phyloP scores from a whole-genome alignment of 2,888 invertebrate genomes.

The Pollenia griseotomentosa region DNA sequence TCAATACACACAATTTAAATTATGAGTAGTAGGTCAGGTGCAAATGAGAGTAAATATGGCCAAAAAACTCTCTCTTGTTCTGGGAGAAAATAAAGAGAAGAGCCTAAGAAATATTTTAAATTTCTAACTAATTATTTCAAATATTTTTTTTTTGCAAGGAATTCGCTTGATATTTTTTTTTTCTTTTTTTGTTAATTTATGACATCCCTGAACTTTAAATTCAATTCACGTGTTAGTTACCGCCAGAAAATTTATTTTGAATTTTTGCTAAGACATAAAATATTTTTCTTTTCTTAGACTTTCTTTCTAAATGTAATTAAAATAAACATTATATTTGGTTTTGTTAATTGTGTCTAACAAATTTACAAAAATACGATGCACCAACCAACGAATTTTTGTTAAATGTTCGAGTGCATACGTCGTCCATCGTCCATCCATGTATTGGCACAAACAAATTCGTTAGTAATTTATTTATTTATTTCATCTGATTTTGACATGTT shows the following conservation, averaged over 20 bases:
- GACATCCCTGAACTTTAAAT: slow-evolving; percentile 66
- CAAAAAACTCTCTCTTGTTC: not conserved
- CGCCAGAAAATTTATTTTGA: slow-evolving; percentile 28
- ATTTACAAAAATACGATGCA: slow-evolving; percentile 1
- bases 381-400: not conserved
- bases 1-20: slow-evolving; percentile 53
- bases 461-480: slow-evolving; percentile 59
- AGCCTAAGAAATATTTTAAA: slow-evolving; percentile 24
- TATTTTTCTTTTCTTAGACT: not conserved
- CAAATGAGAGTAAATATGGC: slow-evolving; percentile 66
- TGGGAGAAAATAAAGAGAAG: slow-evolving; percentile 75
- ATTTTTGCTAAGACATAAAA: not conserved
- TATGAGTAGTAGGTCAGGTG: slow-evolving; percentile 81
- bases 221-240: slow-evolving; percentile 52
- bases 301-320: slow-evolving; percentile 46
- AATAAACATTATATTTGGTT: slow-evolving; percentile 45
- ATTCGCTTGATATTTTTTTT: not conserved
- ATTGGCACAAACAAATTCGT: slow-evolving; percentile 40
- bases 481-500: slow-evolving; percentile 57
- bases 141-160: not conserved
- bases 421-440: not conserved
- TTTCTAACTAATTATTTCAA: slow-evolving; percentile 20
- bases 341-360: slow-evolving; percentile 46
- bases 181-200: slow-evolving; percentile 42
- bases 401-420: not conserved